These are phyloP conservation scores for Acanthochromis polyacanthus DNA, from an alignment of 2,113 vertebrate genomes.

Conservation along the genomic window DNA sequence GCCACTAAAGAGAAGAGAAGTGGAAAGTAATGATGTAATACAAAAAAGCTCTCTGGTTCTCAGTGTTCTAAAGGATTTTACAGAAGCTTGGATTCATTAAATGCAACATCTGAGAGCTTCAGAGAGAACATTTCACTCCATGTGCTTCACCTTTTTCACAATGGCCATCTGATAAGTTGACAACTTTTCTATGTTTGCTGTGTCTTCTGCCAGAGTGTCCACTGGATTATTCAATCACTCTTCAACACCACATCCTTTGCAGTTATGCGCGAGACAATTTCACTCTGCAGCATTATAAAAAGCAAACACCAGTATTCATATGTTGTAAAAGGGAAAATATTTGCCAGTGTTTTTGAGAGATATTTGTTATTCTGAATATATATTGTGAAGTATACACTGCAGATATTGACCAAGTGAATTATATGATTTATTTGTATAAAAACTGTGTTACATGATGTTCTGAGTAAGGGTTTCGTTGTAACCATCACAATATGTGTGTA, in stretches of 20 bases:
- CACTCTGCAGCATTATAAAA: conserved; percentile 26
- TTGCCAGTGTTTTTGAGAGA: conserved; percentile 42
- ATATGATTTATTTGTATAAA: conserved; percentile 67
- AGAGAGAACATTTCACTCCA: neutral
- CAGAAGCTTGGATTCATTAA: conserved; percentile 17
- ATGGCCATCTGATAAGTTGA: neutral
- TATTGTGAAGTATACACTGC: conserved; percentile 67
- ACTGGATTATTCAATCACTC: conserved; percentile 26
- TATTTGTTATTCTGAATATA: conserved; percentile 66
- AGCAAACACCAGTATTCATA: conserved; percentile 30
- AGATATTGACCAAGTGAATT: conserved; percentile 48
- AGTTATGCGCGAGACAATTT: conserved; percentile 19
- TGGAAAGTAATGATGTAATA: conserved; percentile 3
- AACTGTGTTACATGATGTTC: conserved; percentile 43
- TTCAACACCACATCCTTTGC: neutral
- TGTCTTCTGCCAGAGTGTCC: conserved; percentile 8
- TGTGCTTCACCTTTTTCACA: neutral
- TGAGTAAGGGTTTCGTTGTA: conserved; percentile 44
- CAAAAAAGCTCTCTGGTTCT: neutral
- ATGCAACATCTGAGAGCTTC: neutral
- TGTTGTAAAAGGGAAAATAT: conserved; percentile 34
- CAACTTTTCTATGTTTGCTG: neutral
- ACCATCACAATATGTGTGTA: conserved; percentile 50
- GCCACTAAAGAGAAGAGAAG: neutral
- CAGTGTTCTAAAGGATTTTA: neutral